Conservation (phyloP, 2,797 vertebrate species). For the Neosilurus mollespiculum region DNA sequence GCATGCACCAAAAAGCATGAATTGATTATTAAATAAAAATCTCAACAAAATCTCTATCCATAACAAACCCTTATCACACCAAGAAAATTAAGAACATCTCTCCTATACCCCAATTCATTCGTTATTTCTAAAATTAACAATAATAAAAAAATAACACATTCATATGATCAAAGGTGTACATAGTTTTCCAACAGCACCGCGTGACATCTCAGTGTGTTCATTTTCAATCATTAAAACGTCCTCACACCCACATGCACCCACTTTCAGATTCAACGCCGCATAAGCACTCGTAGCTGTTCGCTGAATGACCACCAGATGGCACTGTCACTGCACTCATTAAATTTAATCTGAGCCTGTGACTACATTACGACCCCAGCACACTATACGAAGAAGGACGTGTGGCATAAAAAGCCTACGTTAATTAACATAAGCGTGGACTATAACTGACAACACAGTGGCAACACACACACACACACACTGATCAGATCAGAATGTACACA, state of each 20-base stretch:
- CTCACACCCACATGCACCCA: background rate
- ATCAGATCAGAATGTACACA: background rate
- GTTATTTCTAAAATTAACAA: background rate
- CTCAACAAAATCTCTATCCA: too few relatives aligned
- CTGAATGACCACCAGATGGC: constrained; percentile 32
- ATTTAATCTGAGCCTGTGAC: background rate
- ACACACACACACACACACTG: too few relatives aligned
- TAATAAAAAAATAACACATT: background rate
- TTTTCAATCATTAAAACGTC: background rate
- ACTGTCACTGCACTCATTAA: background rate
- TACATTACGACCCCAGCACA: too few relatives aligned
- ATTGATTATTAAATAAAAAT: background rate
- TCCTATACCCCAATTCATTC: too few relatives aligned
- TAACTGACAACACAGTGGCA: too few relatives aligned
- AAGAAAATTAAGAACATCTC: too few relatives aligned
- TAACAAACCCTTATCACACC: too few relatives aligned
- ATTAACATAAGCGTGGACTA: background rate
- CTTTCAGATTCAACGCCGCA: background rate
- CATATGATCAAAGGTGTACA: background rate
- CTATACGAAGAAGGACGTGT: background rate
- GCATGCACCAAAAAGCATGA: background rate
- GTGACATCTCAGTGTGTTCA: background rate
- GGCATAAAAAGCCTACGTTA: background rate
- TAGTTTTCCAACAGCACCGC: background rate
- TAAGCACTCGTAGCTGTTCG: background rate